Percentiles rank a stretch among this genome's conserved stretches.
phyloP scores from a whole-genome alignment of 2,888 invertebrate genomes.

The Minunthozetes semirufus region DNA sequence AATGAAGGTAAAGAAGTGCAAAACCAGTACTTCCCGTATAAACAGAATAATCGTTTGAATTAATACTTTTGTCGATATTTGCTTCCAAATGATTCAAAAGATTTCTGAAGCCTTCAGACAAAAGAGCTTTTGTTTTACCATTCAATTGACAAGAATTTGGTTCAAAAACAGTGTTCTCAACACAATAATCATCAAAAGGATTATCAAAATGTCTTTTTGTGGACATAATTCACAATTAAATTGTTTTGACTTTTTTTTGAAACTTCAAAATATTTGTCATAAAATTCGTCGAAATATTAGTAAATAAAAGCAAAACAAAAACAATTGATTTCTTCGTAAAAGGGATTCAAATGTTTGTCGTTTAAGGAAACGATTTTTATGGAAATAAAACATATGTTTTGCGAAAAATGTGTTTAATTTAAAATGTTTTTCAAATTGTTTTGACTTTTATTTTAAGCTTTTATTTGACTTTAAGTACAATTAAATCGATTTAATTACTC shows the following conservation, averaged over 20 bases:
- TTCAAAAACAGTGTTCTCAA: neutral
- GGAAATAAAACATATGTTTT: no score
- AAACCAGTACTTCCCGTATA: constrained; percentile 71
- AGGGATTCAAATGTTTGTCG: no score
- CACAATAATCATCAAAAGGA: constrained; percentile 28
- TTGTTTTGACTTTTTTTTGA: neutral
- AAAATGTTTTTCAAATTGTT: no score
- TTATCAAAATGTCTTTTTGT: constrained; percentile 30
- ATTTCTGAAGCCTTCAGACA: constrained; percentile 18
- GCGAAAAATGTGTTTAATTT: no score
- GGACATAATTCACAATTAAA: neutral
- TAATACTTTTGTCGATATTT: constrained; percentile 34
- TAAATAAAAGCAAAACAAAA: neutral
- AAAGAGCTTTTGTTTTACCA: constrained; percentile 1
- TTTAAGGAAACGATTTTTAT: no score
- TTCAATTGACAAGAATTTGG: neutral
- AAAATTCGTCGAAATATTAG: neutral
- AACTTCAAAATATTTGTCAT: neutral
- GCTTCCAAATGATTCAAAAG: constrained; percentile 29
- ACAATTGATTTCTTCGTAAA: no score
- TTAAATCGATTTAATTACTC: no score
- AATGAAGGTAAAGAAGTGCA: constrained; percentile 59
- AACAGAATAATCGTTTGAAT: constrained; percentile 57
- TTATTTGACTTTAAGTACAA: no score
- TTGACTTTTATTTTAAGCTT: no score